A percentile compares a stretch with the other conserved stretches of the same genome.
Evolutionary conservation across 2,888 invertebrate genomes (phyloP).

Genomic region (Pyrocoelia pectoralis): DNA sequence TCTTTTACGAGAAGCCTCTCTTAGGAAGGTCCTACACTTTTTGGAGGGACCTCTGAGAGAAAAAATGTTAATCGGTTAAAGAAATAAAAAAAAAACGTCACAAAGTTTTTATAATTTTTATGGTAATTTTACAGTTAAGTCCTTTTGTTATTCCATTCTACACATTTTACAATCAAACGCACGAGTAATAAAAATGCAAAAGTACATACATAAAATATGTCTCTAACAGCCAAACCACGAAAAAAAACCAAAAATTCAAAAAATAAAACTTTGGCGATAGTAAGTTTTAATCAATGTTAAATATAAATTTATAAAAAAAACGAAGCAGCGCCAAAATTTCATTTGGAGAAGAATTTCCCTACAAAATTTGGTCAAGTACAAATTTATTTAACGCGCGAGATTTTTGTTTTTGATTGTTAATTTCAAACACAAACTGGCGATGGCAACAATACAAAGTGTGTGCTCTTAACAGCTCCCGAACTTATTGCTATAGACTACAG

Average conservation of each 20-base stretch:
- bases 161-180: conserved; percentile 46
- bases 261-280: conserved; percentile 13
- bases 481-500: conserved; percentile 20
- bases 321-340: background rate
- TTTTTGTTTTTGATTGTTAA: background rate
- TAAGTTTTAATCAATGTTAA: too few relatives aligned
- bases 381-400: background rate
- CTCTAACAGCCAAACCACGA: conserved; percentile 34
- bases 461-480: conserved; percentile 2
- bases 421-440: background rate
- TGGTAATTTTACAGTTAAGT: conserved; percentile 36
- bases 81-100: conserved; percentile 12
- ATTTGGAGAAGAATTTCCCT: background rate
- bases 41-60: too few relatives aligned
- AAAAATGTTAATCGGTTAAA: too few relatives aligned
- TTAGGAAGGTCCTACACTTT: too few relatives aligned
- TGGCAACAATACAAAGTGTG: conserved; percentile 4
- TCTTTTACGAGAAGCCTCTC: too few relatives aligned
- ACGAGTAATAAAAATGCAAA: conserved; percentile 43
- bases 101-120: conserved; percentile 31
- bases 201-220: conserved; percentile 34
- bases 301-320: too few relatives aligned
- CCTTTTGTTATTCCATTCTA: conserved; percentile 40
- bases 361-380: background rate
- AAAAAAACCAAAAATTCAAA: conserved; percentile 12